phyloP scores from a whole-genome alignment of 2,888 invertebrate species.

The Punctoribates punctum region DNA sequence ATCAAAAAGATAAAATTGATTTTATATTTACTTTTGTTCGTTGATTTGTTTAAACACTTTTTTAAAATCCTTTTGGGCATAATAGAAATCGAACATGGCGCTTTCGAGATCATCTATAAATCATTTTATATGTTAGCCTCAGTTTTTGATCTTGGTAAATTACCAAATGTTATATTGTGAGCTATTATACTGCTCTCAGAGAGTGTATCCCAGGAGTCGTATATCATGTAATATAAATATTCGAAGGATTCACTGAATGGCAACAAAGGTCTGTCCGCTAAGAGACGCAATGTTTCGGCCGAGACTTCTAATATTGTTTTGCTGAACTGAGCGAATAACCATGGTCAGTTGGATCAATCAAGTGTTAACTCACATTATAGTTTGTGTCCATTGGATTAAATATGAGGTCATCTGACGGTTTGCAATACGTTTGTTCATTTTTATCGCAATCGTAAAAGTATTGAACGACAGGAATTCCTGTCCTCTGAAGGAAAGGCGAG shows the following conservation, averaged over 20 bases:
- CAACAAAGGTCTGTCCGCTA: slow-evolving; percentile 53
- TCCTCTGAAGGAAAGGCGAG: neutral
- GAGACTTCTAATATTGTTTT: slow-evolving; percentile 50
- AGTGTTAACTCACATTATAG: slow-evolving; percentile 45
- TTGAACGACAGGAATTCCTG: neutral
- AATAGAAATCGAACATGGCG: too few species aligned
- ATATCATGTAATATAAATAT: neutral
- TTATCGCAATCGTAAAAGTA: neutral
- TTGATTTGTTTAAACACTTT: neutral
- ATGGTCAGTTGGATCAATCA: neutral
- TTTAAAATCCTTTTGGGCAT: neutral
- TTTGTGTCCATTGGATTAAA: slow-evolving; percentile 52
- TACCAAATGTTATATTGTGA: too few species aligned
- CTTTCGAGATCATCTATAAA: too few species aligned
- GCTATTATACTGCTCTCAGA: neutral
- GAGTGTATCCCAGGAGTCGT: neutral
- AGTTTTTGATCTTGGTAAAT: too few species aligned
- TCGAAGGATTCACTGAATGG: slow-evolving; percentile 50
- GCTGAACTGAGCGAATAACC: slow-evolving; percentile 50
- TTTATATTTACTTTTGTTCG: too few species aligned
- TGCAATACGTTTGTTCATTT: neutral
- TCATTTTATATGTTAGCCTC: too few species aligned
- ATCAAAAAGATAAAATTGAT: too few species aligned
- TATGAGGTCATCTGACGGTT: slow-evolving; percentile 51
- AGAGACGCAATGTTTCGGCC: slow-evolving; percentile 53